These are phyloP conservation scores for Ornithorhynchus anatinus DNA, from an alignment of 2,113 vertebrate species.

Conservation along the genomic window DNA sequence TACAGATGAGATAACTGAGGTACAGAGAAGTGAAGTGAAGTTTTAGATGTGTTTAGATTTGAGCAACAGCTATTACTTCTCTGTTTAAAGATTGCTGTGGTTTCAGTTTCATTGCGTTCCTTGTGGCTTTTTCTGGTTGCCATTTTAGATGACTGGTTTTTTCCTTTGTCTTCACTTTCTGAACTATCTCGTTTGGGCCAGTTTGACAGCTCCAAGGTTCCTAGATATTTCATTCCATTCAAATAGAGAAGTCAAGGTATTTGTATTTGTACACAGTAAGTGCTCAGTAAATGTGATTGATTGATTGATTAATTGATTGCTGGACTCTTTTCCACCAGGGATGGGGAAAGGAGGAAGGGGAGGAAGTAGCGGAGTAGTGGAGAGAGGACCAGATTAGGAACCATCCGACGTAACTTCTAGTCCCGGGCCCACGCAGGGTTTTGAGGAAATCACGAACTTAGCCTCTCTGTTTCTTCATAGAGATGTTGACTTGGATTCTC, in stretches of 20 bases:
- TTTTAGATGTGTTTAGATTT: constrained; percentile 4
- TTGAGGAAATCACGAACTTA: too few species aligned
- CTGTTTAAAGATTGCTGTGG: constrained; percentile 62
- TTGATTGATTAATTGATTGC: too few species aligned
- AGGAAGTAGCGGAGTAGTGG: too few species aligned
- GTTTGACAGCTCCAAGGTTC: background rate
- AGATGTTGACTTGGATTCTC: too few species aligned
- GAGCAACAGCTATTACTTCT: constrained; percentile 54
- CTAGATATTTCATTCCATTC: background rate
- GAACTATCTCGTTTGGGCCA: constrained; percentile 56
- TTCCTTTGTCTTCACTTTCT: constrained; percentile 48
- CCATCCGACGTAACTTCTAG: too few species aligned
- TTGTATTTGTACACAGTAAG: too few species aligned
- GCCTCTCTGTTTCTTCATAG: too few species aligned
- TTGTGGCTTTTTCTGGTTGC: constrained; percentile 57
- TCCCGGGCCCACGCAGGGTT: too few species aligned
- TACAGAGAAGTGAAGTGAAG: background rate
- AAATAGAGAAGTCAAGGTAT: background rate
- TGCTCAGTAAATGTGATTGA: too few species aligned
- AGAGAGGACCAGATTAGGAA: too few species aligned
- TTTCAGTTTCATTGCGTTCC: constrained; percentile 68
- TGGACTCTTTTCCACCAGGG: too few species aligned
- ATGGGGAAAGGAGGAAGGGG: too few species aligned
- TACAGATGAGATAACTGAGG: background rate
- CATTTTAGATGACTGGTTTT: constrained; percentile 56